Base-by-base conservation (phyloP, 2,888 invertebrate species). In the Dasypolia templi region DNA sequence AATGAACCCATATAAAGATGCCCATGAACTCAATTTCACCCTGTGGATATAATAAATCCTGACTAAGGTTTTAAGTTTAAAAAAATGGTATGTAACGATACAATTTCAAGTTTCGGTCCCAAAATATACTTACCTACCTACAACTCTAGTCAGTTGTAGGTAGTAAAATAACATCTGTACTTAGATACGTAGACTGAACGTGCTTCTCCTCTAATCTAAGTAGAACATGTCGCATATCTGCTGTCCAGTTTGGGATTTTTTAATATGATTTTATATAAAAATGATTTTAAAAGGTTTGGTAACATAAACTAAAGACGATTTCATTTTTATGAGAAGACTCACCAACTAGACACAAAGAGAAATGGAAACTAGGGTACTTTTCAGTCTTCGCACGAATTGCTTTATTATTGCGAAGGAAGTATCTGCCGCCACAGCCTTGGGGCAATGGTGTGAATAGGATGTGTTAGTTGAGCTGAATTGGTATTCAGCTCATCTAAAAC, bases 71-170 rank as follows among this genome's bases (percentile, higher is more conserved):
- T 42, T 29, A 19, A 32, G 3, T 39, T 65, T 55, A 26, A 26
- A 39, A n/a, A 51, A 64, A n/a, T 29, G 32, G n/a, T n/a, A 64
- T 11, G n/a, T 35, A n/a, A 35, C 64, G 64, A 53, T 53, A 55
- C 26, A 26, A 5, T 12, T 26, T 14, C 5, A 26, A 51, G 5
- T 26, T 51, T 12, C 11, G 12, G 12, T 51, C 5, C 2, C n/a
- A 51, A 26, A 49, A 49, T 49, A 49, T 49, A 39, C 5, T 44
- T 44, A 22, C 49, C 3, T 49, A 51, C n/a, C 3, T 49, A 51
- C n/a, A 11, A 51, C 14, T 26, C n/a, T n/a, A n/a, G n/a, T n/a
- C n/a, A n/a, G n/a, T 3, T 0, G 14, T 14, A 14, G 26, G 14
- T 53, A 53, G 26, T 26, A 53, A 11, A 14, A 6, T 55, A 9